These are phyloP conservation scores for Xenopus borealis DNA, from an alignment of 2,113 vertebrate species.

Conservation along the genomic window DNA sequence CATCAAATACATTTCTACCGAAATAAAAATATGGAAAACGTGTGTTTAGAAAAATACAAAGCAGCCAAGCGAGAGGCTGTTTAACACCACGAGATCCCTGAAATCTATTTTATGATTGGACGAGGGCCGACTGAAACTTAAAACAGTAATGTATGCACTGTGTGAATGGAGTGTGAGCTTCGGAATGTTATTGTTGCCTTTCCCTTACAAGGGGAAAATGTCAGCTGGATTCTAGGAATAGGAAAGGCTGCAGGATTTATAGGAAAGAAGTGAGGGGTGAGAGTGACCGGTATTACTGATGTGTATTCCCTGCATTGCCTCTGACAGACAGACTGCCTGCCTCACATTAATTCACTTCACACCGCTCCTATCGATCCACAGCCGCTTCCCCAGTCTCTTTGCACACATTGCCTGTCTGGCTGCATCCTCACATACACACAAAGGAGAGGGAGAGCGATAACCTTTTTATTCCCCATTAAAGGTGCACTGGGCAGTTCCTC, in stretches of 20 bases:
- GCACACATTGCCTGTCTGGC: constrained; percentile 70
- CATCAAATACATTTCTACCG: too few relatives aligned
- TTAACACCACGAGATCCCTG: too few relatives aligned
- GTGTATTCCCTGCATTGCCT: constrained; percentile 52
- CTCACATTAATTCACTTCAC: constrained; percentile 73
- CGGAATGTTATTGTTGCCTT: not conserved
- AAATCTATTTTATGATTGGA: too few relatives aligned
- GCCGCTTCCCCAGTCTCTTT: constrained; percentile 67
- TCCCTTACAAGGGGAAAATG: not conserved
- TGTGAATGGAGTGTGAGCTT: too few relatives aligned
- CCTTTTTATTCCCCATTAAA: constrained; percentile 61
- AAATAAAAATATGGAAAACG: too few relatives aligned
- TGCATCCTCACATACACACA: constrained; percentile 67
- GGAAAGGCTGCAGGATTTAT: constrained; percentile 18
- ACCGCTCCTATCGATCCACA: constrained; percentile 68
- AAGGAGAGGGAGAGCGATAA: constrained; percentile 55
- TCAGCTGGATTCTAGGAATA: not conserved
- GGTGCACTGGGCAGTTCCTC: constrained; percentile 54
- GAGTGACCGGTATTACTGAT: constrained; percentile 52
- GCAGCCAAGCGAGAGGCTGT: too few relatives aligned
- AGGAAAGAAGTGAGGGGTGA: constrained; percentile 48
- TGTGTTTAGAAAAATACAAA: too few relatives aligned
- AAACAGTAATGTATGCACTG: too few relatives aligned
- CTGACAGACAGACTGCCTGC: constrained; percentile 72
- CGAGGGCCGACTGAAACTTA: too few relatives aligned